A percentile compares a stretch with the other conserved stretches of the same genome.
Conservation (phyloP, 2,888 invertebrate species). For the Cephus spinipes region DNA sequence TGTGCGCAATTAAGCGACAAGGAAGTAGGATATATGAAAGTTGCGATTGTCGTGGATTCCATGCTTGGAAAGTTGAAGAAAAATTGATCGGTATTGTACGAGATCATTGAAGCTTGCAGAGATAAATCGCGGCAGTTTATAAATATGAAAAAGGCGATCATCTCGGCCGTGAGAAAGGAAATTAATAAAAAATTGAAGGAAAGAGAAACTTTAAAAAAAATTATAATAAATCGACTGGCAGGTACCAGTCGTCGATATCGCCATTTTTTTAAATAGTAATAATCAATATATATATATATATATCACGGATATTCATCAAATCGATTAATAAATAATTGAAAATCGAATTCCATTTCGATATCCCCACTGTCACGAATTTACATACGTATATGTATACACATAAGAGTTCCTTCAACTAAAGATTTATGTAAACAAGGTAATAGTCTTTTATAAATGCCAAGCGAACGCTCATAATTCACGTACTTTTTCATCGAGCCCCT, state of each 20-base stretch:
- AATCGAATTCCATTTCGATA: not conserved
- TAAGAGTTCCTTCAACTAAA: not conserved
- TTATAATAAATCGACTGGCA: not conserved
- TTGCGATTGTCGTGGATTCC: not conserved
- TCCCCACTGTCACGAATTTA: not conserved
- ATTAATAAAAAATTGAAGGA: not conserved
- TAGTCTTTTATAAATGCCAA: not conserved
- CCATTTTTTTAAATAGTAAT: not conserved
- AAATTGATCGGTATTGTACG: not conserved
- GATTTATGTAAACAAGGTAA: not conserved
- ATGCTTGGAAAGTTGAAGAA: not conserved
- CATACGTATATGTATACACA: not conserved
- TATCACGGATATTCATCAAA: not conserved
- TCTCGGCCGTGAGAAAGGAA: slow-evolving; percentile 3
- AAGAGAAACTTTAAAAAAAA: not conserved
- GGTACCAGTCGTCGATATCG: not conserved
- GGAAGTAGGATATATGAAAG: not conserved
- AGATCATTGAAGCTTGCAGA: slow-evolving; percentile 2
- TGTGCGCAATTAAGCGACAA: not conserved
- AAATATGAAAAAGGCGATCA: not conserved
- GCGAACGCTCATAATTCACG: not conserved
- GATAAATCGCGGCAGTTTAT: not conserved
- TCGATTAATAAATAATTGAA: not conserved
- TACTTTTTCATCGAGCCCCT: not conserved
- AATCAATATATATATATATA: too few relatives aligned